Evolutionary conservation across 2,888 invertebrate genomes (phyloP), one percentile per base, ranked within the genome.

Genomic region (Acrocera orbiculus): DNA sequence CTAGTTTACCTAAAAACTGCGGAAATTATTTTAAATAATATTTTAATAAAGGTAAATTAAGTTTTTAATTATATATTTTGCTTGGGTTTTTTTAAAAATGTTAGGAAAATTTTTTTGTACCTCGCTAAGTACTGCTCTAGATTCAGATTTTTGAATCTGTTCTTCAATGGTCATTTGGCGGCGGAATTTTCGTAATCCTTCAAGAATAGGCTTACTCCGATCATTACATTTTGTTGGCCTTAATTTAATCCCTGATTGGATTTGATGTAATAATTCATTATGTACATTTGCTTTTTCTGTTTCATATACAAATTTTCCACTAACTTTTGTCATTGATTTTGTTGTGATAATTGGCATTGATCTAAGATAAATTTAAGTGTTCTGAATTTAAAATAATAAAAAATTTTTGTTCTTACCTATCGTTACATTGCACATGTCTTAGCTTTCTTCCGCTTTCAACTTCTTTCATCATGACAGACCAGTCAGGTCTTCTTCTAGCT

Each of bases 131-230:
- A 29, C 7, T 2, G 70, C 64, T 46, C 70, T 77, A 5, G 79
- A 79, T 59, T 76, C 76, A 1, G 79, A 79, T 53, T 85, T 85
- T 46, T 80, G 80, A 28, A 83, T 74, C 59, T 85, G 82, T 52
- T 87, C 86, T 51, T 87, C 87, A 44, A 86, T 81, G 2, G 87
- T 87, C 73, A 85, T 72, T 57, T 87, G 87, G 48, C 86, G 67
- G 35, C 87, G 69, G 62, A 89, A 85, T 58, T 86, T 87, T 35
- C 85, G 68, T 42, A 89, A 62, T 38, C 89, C 87, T 47, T 76
- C 77, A 41, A 89, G 58, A 42, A 79, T 69, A 3, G 87, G 87
- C 61, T 71, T 83, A 54, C 86, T 87, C 45, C 87, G 73, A 52
- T 89, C 89, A 51, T 87, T 85, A 5, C 78, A 78, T 54, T 72